Base-by-base conservation (phyloP, 2,888 invertebrate genomes). In the Sinohyriopsis cumingii region DNA sequence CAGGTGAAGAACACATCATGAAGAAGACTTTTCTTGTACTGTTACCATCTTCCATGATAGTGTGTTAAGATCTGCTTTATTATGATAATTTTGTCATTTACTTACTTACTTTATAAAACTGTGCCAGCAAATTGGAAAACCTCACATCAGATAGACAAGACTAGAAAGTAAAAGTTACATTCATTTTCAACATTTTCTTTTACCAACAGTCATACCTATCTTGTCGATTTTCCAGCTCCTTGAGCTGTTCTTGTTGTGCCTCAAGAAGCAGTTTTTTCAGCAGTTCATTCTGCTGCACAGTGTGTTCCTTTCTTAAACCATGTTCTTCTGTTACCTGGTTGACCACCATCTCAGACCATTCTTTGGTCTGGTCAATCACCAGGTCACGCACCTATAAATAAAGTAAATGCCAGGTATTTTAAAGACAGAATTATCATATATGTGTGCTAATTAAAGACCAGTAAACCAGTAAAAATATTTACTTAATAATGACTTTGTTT, bases 321-420 rank as follows among this genome's bases (percentile, higher is more conserved):
- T 93, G 93, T 85, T 98, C 97, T 88, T 97, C 94, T 22, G 87
- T 84, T 75, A 96, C 94, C 80, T 93, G 97, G 59, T 94, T 92
- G 75, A 94, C 94, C 82, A 95, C 94, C 92, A 98, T 93, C 85
- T 95, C 95, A 72, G 96, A 95, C 98, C 99, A 99, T 84, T 98
- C 96, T 20, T 93, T 92, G 9, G 98, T 97, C 91, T 99, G 99
- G 79, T 97, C 97, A 57, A 93, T 93, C 53, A 99, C 97, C 67
- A 98, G 92, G 55, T 90, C 90, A 56, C 90, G 89, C 59, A 92
- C 89, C 87, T 88, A 83, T 69, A 69, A 63, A 59, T 2, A 33
- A 25, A 55, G 55, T 45, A 45, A 45, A 45, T 45, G 15, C 15
- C 45, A 45, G 12, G 15, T 45, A 45, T 12, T 55, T 19, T 33